Conservation (phyloP, 2,888 invertebrate genomes). For the Mesorhabditis belari region DNA sequence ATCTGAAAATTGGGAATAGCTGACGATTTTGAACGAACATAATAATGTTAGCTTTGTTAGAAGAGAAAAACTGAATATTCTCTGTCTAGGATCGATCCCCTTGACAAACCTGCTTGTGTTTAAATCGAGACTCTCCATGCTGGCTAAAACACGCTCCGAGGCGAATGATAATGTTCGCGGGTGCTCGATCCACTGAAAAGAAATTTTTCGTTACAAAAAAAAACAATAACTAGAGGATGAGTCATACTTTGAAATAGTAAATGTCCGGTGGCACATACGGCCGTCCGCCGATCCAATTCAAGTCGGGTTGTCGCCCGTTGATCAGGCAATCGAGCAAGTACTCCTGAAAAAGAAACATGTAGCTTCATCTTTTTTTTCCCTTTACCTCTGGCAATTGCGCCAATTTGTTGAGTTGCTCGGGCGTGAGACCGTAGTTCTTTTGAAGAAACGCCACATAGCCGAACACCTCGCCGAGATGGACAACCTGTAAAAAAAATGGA, state of each 20-base stretch:
- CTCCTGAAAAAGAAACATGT: constrained; percentile 24
- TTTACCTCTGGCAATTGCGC: constrained; percentile 50
- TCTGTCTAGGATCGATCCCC: background rate
- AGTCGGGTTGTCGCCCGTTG: constrained; percentile 49
- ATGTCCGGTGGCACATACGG: constrained; percentile 52
- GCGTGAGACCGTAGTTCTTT: constrained; percentile 52
- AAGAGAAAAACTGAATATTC: background rate
- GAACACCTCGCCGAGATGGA: constrained; percentile 53
- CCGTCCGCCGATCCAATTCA: constrained; percentile 50
- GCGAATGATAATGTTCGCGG: constrained; percentile 52
- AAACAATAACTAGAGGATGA: too few species aligned
- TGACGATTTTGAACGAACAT: background rate
- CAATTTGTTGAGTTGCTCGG: constrained; percentile 52
- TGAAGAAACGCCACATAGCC: constrained; percentile 53
- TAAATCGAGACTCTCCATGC: constrained; percentile 52
- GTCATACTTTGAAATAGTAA: constrained; percentile 47
- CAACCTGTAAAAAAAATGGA: constrained; percentile 24
- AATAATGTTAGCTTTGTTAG: background rate
- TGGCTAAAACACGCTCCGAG: constrained; percentile 49
- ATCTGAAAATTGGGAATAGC: constrained; percentile 18
- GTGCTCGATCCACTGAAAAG: constrained; percentile 51
- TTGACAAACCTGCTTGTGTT: constrained; percentile 38
- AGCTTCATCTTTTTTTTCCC: background rate
- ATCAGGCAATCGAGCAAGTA: constrained; percentile 53
- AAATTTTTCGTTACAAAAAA: background rate